Base-by-base conservation (phyloP, 2,888 invertebrate genomes). In the Mycalesis mineus region DNA sequence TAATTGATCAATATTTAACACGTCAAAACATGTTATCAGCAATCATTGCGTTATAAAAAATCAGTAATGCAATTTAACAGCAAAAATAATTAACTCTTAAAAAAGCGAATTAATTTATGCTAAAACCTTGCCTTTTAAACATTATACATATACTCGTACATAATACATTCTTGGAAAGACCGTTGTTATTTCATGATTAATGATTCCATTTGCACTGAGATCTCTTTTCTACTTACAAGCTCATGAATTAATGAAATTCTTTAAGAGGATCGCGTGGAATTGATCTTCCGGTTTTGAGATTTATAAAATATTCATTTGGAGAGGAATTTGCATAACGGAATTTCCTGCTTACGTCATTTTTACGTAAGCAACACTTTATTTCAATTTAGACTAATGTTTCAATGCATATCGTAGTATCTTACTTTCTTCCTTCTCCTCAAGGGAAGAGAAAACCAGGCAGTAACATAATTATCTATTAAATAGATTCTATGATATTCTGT, bases 251-350 rank as follows among this genome's bases (percentile, higher is more conserved):
- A 49, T 49, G 49, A 49, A 49, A 13, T 49, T 39, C 49, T 36
- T 28, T 49, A 57, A 57, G 52, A 52, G 52, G 57, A 44, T 57
- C 52, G 36, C 33, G 47, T 57, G 57, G 57, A 40, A 53, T 53
- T 57, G 57, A 57, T 57, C 47, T 57, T n/a, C 39, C 47, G 28
- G 44, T 53, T 39, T 45, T 52, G n/a, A 52, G 15, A 47, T 47
- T 14, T 39, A 31, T 45, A 31, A 44, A 17, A 51, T 39, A 40
- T 29, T 45, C 15, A 39, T 28, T 7, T 15, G 39, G 17, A n/a
- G 11, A n/a, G 11, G 13, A 37, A 37, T 37, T 40, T 47, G 45
- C 31, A 14, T 47, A 29, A 31, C 14, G 14, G 14, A 8, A 33
- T 47, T 47, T 22, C 14, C 45, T 31, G 31, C 2, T 29, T 29